phyloP scores from a whole-genome alignment of 2,888 invertebrate species.

The Matsumyia berberina region DNA sequence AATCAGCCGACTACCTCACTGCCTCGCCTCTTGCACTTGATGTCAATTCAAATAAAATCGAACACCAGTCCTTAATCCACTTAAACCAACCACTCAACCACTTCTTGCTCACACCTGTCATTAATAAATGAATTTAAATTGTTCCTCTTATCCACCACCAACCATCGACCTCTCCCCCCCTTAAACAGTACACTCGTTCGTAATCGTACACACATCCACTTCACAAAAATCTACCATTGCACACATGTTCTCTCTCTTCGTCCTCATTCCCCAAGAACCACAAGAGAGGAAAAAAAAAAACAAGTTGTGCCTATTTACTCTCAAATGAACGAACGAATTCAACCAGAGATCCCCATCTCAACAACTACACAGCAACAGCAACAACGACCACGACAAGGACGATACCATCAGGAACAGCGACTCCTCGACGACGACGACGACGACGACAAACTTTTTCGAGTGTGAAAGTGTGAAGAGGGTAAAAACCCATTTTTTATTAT shows the following conservation, averaged over 20 bases:
- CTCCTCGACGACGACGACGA: slow-evolving; percentile 40
- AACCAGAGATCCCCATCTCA: slow-evolving; percentile 62
- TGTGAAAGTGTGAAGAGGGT: slow-evolving; percentile 75
- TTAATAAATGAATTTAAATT: slow-evolving; percentile 76
- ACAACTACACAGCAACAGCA: slow-evolving; percentile 46
- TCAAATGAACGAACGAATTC: slow-evolving; percentile 66
- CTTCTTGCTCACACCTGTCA: slow-evolving; percentile 74
- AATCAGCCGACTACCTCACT: background rate
- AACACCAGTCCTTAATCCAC: slow-evolving; percentile 72
- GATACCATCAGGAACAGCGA: slow-evolving; percentile 57
- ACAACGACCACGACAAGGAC: slow-evolving; percentile 60
- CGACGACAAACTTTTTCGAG: slow-evolving; percentile 70
- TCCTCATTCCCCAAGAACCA: slow-evolving; percentile 46
- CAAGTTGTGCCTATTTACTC: slow-evolving; percentile 71
- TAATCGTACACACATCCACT: slow-evolving; percentile 24
- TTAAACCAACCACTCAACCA: slow-evolving; percentile 74
- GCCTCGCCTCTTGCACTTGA: slow-evolving; percentile 45
- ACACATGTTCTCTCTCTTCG: slow-evolving; percentile 25
- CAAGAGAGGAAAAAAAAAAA: slow-evolving; percentile 38
- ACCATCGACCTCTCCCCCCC: background rate
- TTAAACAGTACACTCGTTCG: background rate
- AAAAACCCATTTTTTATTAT: slow-evolving; percentile 68
- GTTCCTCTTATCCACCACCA: slow-evolving; percentile 45
- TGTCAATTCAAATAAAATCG: slow-evolving; percentile 73
- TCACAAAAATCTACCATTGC: slow-evolving; percentile 31